Evolutionary conservation across 2,888 invertebrate species (phyloP), one percentile per base, ranked within the genome.

Genomic region (Rugalucina vietnamica): DNA sequence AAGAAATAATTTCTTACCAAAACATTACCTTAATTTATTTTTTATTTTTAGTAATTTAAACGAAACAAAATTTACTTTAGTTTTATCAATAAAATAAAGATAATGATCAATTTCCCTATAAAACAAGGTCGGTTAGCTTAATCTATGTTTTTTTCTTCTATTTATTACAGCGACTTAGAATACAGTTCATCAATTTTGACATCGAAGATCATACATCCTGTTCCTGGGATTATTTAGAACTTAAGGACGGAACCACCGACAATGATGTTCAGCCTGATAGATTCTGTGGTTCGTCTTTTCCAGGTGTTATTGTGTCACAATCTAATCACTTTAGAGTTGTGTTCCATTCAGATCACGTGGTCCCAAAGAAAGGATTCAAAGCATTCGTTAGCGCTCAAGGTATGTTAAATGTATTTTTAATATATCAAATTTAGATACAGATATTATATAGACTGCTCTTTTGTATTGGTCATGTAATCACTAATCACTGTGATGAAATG

Each of bases 291-390:
- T 24, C 29, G 5, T 18, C 0, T 10, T 29, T 24, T 5, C 69
- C 74, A 14, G 18, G 34, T 2, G 21, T 37, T 2, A 71, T 72
- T 50, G 4, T 50, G 14, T 76, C 81, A 34, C 69, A 34, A 1
- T 76, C 73, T 27, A 71, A 27, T 32, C 24, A 54, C 5, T 54
- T 85, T 18, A 65, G 29, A 27, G n/a, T 85, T 5, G 54, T 37
- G 29, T 85, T 85, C 54, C 79, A 76, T 39, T 85, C 85, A 12
- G 85, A 85, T 69, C 65, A 57, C 27, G 54, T 85, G 3, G 71
- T 81, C 37, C 54, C 85, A 12, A 76, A 71, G 32, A 54, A 49
- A 36, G 85, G 85, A 34, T 85, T 85, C 34, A n/a, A 39, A n/a
- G 21, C 77, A 27, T 37, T 49, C 12, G 43, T 81, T 8, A 4